Percentiles rank a stretch among this genome's conserved stretches.
phyloP scores from a whole-genome alignment of 2,113 vertebrate genomes.

The Setophaga petechia region DNA sequence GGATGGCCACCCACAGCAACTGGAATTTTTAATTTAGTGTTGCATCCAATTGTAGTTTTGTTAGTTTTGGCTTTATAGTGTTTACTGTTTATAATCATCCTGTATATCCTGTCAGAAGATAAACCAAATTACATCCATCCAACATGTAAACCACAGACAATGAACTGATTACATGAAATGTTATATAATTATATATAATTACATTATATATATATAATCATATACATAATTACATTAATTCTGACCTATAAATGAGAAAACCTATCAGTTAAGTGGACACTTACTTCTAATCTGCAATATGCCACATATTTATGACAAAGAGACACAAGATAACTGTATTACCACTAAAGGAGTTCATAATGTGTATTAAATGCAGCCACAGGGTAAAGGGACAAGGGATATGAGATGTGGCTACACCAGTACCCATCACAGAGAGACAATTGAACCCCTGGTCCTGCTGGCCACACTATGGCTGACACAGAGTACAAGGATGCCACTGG shows the following conservation, averaged over 20 bases:
- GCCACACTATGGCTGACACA: no score
- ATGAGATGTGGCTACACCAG: no score
- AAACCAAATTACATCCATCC: background rate
- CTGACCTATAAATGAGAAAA: background rate
- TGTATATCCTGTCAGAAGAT: background rate
- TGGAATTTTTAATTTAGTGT: background rate
- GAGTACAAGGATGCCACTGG: background rate
- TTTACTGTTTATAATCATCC: no score
- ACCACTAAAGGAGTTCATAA: background rate
- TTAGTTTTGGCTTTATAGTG: background rate
- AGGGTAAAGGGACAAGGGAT: background rate
- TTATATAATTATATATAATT: background rate
- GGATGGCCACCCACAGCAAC: no score
- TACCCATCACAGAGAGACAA: rapidly evolving
- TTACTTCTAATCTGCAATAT: background rate
- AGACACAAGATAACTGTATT: background rate
- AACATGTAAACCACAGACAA: background rate
- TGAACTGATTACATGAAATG: background rate
- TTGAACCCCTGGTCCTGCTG: rapidly evolving
- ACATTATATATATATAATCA: no score
- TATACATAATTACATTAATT: background rate
- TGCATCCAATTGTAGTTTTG: background rate
- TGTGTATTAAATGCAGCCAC: background rate
- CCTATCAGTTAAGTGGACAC: background rate
- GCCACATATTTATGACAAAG: background rate